Percentiles rank a stretch among this genome's conserved stretches.
Evolutionary conservation across 1,140 invertebrate genomes (phyloP).

Genomic region (Danaus plexippus): DNA sequence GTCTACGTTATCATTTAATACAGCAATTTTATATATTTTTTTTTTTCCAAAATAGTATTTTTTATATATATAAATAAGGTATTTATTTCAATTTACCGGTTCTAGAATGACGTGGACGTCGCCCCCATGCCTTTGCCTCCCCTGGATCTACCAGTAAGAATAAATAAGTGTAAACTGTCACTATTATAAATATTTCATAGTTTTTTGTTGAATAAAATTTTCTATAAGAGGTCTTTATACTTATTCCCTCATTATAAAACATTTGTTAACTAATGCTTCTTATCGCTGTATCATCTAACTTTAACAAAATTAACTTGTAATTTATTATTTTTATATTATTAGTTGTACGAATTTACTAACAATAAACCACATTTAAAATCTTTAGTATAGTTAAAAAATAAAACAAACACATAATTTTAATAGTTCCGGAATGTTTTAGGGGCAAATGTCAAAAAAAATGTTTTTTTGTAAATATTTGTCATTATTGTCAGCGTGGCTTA

Average conservation of each 20-base stretch:
- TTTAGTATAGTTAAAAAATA: slow-evolving; percentile 5
- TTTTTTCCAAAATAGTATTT: too few relatives aligned
- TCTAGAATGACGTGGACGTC: slow-evolving; percentile 22
- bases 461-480: slow-evolving; percentile 9
- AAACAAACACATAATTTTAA: slow-evolving; percentile 4
- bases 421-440: slow-evolving; percentile 1
- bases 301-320: background rate
- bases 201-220: background rate
- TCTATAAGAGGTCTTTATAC: too few relatives aligned
- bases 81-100: too few relatives aligned
- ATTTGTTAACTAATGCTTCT: too few relatives aligned
- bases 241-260: too few relatives aligned
- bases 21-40: too few relatives aligned
- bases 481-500: slow-evolving; percentile 10
- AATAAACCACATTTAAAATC: slow-evolving; percentile 1
- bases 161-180: too few relatives aligned
- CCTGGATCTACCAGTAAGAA: slow-evolving; percentile 22
- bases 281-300: too few relatives aligned
- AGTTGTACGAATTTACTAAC: background rate
- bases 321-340: background rate
- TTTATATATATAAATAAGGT: too few relatives aligned
- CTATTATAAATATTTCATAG: slow-evolving; percentile 8
- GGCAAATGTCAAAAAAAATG: slow-evolving; percentile 3
- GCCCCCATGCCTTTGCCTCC: slow-evolving; percentile 12
- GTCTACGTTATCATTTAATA: too few relatives aligned